Base-by-base conservation (phyloP, 2,888 invertebrate genomes). In the Cremastobaeus sp. region DNA sequence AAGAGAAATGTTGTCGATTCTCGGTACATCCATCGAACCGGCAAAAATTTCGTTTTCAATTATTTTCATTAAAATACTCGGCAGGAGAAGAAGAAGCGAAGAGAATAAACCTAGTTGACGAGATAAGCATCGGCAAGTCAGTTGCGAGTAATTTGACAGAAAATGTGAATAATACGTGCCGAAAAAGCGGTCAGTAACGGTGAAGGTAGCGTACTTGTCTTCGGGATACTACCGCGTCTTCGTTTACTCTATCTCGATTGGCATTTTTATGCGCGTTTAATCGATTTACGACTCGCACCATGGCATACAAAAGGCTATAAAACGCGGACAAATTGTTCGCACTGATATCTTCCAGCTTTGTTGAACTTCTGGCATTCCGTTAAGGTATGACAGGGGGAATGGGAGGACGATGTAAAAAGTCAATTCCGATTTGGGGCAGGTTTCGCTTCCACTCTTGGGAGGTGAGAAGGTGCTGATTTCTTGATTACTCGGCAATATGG, bases 101-200 rank as follows among this genome's bases (percentile, higher is more conserved):
- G n/a, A n/a, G n/a, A n/a, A n/a, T n/a, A n/a, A n/a, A n/a, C n/a
- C n/a, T n/a, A n/a, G n/a, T n/a, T n/a, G n/a, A 17, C 15, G 25
- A 21, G 66, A 43, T 66, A 12, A 9, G 25, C 4, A 69, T 54
- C 68, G 21, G 9, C 5, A 48, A 28, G 28, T 43, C 3, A 14
- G 47, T 25, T 8, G 39, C 32, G 28, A 48, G 50, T 57, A 70
- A 70, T 70, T 70, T 50, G 64, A 64, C 70, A 57, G 50, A 70
- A 64, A 70, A 57, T 70, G 70, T 70, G 64, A 64, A 70, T 70
- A 70, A 57, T 70, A 50, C 35, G 30, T 62, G 48, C 57, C 64
- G 45, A 64, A 64, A 70, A 70, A 62, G 55, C 70, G 70, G 70
- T 64, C 70, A 71, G 52, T 71, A 71, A 71, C 71, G 71, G 71